A percentile compares a stretch with the other conserved stretches of the same genome.
Evolutionary conservation across 1,140 invertebrate species (phyloP).

Genomic region (Mylabris phalerata): DNA sequence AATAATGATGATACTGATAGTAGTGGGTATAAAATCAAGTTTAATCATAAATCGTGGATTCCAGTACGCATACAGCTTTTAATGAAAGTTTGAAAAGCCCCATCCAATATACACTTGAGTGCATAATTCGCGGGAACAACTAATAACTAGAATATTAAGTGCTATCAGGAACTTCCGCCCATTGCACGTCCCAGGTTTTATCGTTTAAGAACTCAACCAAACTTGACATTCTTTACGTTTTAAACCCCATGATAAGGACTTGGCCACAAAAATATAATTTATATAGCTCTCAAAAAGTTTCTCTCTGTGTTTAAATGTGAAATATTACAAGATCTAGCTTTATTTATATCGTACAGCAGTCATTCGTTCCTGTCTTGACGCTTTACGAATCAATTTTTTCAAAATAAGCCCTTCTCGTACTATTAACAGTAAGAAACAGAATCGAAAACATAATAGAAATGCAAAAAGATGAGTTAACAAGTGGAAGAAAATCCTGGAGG

Average conservation of each 20-base stretch:
- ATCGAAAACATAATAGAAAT: too few relatives aligned
- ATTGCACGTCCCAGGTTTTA: slow-evolving; percentile 22
- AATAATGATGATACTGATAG: too few relatives aligned
- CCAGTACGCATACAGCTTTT: slow-evolving; percentile 8
- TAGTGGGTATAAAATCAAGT: too few relatives aligned
- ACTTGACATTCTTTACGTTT: slow-evolving; percentile 15
- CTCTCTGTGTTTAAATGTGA: background rate
- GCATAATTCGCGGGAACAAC: slow-evolving; percentile 27
- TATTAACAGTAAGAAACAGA: too few relatives aligned
- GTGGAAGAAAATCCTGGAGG: too few relatives aligned
- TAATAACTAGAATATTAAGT: slow-evolving; percentile 34
- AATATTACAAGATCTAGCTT: background rate
- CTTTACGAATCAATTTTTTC: too few relatives aligned
- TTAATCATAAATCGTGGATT: slow-evolving; percentile 11
- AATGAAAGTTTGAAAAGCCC: slow-evolving; percentile 20
- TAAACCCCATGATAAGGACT: slow-evolving; percentile 7
- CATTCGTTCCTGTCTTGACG: too few relatives aligned
- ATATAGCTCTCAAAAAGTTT: slow-evolving; percentile 7
- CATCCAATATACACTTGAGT: slow-evolving; percentile 23
- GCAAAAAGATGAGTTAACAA: too few relatives aligned
- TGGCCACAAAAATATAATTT: slow-evolving; percentile 12
- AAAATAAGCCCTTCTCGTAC: too few relatives aligned
- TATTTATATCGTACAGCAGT: too few relatives aligned
- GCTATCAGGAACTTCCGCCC: slow-evolving; percentile 29
- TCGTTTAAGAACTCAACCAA: slow-evolving; percentile 18